Base-by-base conservation (phyloP, 2,797 vertebrate species). In the Hypotaenidia philippensis region DNA sequence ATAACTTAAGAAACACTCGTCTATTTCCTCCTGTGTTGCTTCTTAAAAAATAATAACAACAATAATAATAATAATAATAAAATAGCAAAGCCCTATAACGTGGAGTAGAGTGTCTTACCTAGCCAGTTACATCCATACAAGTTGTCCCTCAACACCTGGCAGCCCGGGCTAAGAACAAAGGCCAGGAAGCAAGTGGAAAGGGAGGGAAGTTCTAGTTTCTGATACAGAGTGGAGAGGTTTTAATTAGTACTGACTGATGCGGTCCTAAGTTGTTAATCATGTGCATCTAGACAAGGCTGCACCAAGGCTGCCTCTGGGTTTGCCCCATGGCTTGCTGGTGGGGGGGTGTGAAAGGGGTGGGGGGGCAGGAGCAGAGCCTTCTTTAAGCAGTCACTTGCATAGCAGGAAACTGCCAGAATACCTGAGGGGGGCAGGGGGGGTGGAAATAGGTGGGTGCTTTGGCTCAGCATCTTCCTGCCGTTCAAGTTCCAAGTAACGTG, bases 311-410 rank as follows among this genome's bases (percentile, higher is more conserved):
- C 93, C 80, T 64, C 72, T 5, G 14, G 74, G 41, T 83, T 75
- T 47, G 66, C 81, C 83, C 91, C 81, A 60, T 6, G 45, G 80
- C 76, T 59, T 32, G 61, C 77, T 44, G 29, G 49, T 17, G 17
- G 17, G 45, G 21, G 44, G 40, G 40, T 16, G 17, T 17, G 17
- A 45, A 45, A 21, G 44, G 44, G 44, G 44, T 45, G 17, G 44
- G 77, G 53, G 74, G 71, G 80, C 92, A 89, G 86, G 70, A 71
- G 66, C 60, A 45, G 94, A 93, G 93, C 84, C 71, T 11, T 32
- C 29, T 70, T 55, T 76, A 55, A 93, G 96, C 96, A 97, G 95
- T 97, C 93, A 90, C 96, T 95, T 96, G 96, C 96, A 97, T 91
- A 96, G 96, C 96, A 97, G 88, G 96, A 95, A 96, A 97, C 95